Evolutionary conservation across 2,888 invertebrate species (phyloP).

Genomic region (Archips crataeganus): DNA sequence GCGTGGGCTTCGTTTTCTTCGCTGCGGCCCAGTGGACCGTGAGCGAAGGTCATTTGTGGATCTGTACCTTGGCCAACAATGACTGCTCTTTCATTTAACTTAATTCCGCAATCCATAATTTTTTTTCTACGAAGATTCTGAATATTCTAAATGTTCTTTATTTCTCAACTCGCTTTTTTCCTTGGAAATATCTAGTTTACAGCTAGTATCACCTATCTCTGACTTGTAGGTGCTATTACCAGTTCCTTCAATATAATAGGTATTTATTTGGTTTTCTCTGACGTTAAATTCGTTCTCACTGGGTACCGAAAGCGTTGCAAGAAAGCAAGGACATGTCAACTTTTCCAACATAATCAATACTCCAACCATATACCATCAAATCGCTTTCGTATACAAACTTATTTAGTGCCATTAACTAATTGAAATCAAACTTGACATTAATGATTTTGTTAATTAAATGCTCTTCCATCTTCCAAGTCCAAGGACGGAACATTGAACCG

Average conservation of each 20-base stretch:
- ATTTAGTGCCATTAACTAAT: slow-evolving; percentile 24
- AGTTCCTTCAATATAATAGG: neutral
- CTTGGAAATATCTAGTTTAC: neutral
- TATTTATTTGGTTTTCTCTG: neutral
- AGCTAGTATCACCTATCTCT: neutral
- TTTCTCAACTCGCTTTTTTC: neutral
- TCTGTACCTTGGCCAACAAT: neutral
- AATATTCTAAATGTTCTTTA: too few relatives aligned
- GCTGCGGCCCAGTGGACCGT: slow-evolving; percentile 1
- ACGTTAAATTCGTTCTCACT: neutral
- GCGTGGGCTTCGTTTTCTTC: slow-evolving; percentile 23
- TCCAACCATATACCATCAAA: neutral
- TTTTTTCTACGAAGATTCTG: too few relatives aligned
- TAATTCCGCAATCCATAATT: too few relatives aligned
- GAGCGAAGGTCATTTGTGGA: slow-evolving; percentile 24
- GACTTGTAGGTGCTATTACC: neutral
- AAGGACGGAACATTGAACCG: slow-evolving; percentile 13
- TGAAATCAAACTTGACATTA: slow-evolving; percentile 23
- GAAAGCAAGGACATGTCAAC: neutral
- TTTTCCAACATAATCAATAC: slow-evolving; percentile 16
- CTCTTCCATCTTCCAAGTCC: slow-evolving; percentile 12
- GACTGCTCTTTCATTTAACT: neutral
- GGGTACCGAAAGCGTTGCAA: neutral
- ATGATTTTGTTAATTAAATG: slow-evolving; percentile 29
- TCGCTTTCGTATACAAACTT: slow-evolving; percentile 2